Percentiles rank a stretch among this genome's conserved stretches.
These are phyloP conservation scores for Pteronotus mesoamericanus DNA, from an alignment of 2,797 vertebrate species.

Conservation along the genomic window DNA sequence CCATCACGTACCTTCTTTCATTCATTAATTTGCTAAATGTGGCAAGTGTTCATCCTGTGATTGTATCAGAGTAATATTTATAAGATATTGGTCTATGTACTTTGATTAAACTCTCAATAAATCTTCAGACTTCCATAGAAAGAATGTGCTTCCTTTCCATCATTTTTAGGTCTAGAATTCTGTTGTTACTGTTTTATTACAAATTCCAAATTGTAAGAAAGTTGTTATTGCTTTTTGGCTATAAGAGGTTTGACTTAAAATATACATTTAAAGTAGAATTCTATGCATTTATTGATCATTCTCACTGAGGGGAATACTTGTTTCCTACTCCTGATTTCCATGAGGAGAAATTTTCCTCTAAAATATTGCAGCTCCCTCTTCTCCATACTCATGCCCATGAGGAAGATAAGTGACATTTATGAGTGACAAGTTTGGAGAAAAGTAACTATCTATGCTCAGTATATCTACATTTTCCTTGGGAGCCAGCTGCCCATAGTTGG, in stretches of 20 bases:
- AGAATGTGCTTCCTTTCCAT: background rate
- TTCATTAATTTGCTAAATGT: background rate
- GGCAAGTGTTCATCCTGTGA: background rate
- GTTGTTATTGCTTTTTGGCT: background rate
- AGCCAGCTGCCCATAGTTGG: fast-evolving
- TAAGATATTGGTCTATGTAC: background rate
- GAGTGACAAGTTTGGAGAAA: background rate
- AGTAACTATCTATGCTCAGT: background rate
- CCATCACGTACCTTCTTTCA: background rate
- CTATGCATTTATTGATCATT: background rate
- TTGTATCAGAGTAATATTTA: background rate
- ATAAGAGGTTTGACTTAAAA: background rate
- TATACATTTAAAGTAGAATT: background rate
- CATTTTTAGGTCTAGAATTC: background rate
- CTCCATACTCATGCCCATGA: background rate
- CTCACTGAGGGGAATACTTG: background rate
- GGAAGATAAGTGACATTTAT: background rate
- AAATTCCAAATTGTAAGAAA: background rate
- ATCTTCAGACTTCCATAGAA: background rate
- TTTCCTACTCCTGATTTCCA: background rate
- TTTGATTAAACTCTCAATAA: background rate
- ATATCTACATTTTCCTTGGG: background rate
- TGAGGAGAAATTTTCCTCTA: background rate
- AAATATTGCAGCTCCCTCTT: background rate
- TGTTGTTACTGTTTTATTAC: background rate